Base-by-base conservation (phyloP, 2,888 invertebrate species). In the Eudasyphora cyanicolor region DNA sequence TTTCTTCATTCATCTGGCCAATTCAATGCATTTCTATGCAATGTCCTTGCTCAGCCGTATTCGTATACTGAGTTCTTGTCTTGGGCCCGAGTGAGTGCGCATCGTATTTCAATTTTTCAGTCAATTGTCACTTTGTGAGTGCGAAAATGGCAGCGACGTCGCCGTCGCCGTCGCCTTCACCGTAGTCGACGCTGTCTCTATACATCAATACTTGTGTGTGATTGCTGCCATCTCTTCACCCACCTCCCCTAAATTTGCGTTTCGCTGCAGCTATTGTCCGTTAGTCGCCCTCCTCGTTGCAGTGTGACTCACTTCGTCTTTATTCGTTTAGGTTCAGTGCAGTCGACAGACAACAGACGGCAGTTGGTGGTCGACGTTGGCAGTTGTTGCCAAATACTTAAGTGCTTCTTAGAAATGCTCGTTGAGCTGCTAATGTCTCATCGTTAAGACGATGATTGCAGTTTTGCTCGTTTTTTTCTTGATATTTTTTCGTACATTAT, bases 321-420 rank as follows among this genome's bases (percentile, higher is more conserved):
- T n/a, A n/a, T n/a, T 10, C 7, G 49, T 49, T 49, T 19, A 8
- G n/a, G 49, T 17, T 49, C 4, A 49, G 49, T 54, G 21, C 54
- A 57, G 57, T 24, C 10, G n/a, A n/a, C n/a, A n/a, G n/a, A n/a
- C n/a, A n/a, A n/a, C n/a, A n/a, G n/a, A n/a, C n/a, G n/a, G n/a
- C 12, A 24, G 21, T 57, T 57, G 14, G 57, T n/a, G n/a, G n/a
- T n/a, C n/a, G n/a, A n/a, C n/a, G 29, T 19, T 42, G 67, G 42
- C 73, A 79, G 75, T 81, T 76, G 78, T 81, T 84, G 78, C 76
- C 81, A 84, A 82, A 78, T 81, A 81, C 84, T 84, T 81, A 78
- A 84, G 81, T 81, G 76, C 64, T 81, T 79, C 75, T 84, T 84
- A 51, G 64, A 79, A 84, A 62, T 73, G 84, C 75, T 84, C 78